Evolutionary conservation across 37 sponge, comb jelly and placozoan species (phyloP), one percentile per base, ranked within the genome.

Genomic region (Oopsacas minuta): DNA sequence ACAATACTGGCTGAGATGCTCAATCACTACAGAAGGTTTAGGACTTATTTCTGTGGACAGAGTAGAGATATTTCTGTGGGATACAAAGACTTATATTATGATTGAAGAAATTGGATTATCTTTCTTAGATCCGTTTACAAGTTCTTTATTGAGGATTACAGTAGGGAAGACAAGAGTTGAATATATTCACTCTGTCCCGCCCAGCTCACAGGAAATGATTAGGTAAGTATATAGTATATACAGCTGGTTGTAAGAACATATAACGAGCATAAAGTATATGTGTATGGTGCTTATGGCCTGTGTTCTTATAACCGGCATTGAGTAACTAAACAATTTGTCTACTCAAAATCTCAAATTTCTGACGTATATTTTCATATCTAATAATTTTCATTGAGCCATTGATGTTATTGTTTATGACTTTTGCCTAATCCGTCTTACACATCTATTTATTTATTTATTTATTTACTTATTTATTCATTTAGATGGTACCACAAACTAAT

Each of bases 401-500:
- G 12, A 46, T 46, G 51, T 17, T 46, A 46, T 22, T 46, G 17
- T 46, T 46, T 17, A 46, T 46, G 51, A 46, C 51, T 22, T 46
- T 17, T 46, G 51, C 51, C 51, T 46, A 46, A 46, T 46, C 51
- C n/a, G n/a, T n/a, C n/a, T n/a, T n/a, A n/a, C n/a, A n/a, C n/a
- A n/a, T n/a, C n/a, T n/a, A n/a, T n/a, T n/a, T n/a, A n/a, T n/a
- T n/a, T n/a, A n/a, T n/a, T n/a, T n/a, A n/a, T n/a, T 46, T 46
- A 46, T 46, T 46, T 17, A 46, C 17, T 17, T 46, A 46, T 22
- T 46, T 17, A 22, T 46, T 22, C 17, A 5, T n/a, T 10, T n/a
- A 61, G 75, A 12, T 61, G 75, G 75, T 61, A 61, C 30, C 75
- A 61, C 75, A 61, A 25, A 61, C 75, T 61, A n/a, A 61, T 61